Evolutionary conservation across 2,113 vertebrate species (phyloP).

Genomic region (Pangasianodon gigas): DNA sequence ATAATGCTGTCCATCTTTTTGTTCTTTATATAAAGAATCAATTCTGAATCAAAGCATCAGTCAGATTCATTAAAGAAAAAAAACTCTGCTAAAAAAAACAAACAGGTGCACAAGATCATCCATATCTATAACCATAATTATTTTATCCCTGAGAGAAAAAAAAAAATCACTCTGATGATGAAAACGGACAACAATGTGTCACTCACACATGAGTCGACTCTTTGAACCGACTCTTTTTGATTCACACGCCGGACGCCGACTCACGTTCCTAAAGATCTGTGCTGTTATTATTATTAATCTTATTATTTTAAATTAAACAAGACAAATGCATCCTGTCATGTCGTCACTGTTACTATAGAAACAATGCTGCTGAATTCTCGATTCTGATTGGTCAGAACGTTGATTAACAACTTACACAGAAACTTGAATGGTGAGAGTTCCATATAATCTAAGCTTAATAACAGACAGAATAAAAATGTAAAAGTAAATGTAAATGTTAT

Average conservation of each 20-base stretch:
- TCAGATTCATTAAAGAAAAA: not conserved
- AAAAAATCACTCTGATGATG: not conserved
- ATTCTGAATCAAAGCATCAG: not conserved
- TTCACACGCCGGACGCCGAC: not conserved
- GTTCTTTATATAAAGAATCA: not conserved
- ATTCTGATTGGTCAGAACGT: not conserved
- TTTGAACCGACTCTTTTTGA: not conserved
- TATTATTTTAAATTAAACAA: not conserved
- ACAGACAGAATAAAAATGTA: too few relatives aligned
- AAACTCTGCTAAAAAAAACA: too few relatives aligned
- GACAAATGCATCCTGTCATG: not conserved
- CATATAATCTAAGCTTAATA: not conserved
- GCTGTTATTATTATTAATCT: not conserved
- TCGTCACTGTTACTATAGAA: not conserved
- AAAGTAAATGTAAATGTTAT: too few relatives aligned
- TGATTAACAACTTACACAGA: not conserved
- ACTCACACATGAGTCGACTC: not conserved
- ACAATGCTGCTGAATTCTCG: not conserved
- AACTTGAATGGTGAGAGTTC: not conserved
- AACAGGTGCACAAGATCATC: not conserved
- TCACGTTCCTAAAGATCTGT: not conserved
- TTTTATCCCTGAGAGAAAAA: not conserved
- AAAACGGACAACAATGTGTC: not conserved
- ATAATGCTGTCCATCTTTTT: not conserved
- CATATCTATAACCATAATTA: not conserved